Percentiles rank a stretch among this genome's conserved stretches.
phyloP scores from a whole-genome alignment of 2,113 vertebrate species.

The Irena cyanogastra region DNA sequence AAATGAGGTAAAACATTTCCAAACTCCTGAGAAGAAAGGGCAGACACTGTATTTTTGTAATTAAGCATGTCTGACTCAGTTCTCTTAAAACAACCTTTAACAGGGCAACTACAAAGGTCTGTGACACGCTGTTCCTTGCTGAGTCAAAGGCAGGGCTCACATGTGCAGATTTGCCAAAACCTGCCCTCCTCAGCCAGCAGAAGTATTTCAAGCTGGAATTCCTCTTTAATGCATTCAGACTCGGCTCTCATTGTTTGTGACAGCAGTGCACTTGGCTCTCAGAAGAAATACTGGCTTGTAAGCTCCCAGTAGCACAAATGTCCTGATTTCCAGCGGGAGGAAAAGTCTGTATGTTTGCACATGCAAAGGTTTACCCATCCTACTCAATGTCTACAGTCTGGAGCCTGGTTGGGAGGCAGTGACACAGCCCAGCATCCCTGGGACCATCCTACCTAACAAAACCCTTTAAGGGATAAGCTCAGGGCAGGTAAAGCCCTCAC shows the following conservation, averaged over 20 bases:
- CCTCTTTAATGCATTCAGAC: background rate
- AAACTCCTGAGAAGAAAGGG: background rate
- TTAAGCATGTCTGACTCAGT: background rate
- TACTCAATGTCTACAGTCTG: background rate
- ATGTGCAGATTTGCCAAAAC: constrained; percentile 22
- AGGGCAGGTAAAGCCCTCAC: background rate
- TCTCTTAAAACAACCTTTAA: background rate
- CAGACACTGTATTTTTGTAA: background rate
- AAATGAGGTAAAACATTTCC: background rate
- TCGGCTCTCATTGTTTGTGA: background rate
- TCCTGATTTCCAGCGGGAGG: background rate
- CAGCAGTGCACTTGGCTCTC: background rate
- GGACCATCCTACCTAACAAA: background rate
- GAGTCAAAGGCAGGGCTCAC: constrained; percentile 7
- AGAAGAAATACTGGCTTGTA: background rate
- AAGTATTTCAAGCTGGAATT: background rate
- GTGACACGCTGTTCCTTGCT: background rate
- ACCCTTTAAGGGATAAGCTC: background rate
- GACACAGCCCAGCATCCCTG: background rate
- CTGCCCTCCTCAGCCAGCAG: background rate
- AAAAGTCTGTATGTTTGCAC: background rate
- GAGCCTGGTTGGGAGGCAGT: background rate
- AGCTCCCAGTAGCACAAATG: background rate
- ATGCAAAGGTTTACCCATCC: background rate
- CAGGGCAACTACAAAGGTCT: background rate